Evolutionary conservation across 1,140 invertebrate species (phyloP).

Genomic region (Diprion similis): DNA sequence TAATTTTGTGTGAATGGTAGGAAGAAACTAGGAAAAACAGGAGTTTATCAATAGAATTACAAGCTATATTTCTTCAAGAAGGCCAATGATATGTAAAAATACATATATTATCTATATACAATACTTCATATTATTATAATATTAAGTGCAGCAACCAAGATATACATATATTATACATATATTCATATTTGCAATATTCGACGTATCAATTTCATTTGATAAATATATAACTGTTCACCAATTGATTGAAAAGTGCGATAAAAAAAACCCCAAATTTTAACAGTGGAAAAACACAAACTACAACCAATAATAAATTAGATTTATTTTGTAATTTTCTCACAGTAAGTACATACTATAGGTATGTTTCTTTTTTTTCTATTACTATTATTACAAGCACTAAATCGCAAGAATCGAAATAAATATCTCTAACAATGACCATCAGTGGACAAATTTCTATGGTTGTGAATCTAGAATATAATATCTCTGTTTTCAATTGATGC

Average conservation of each 20-base stretch:
- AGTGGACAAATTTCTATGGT: no score
- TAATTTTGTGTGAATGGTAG: not conserved
- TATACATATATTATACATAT: slow-evolving; percentile 60
- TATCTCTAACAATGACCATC: no score
- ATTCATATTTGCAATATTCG: slow-evolving; percentile 42
- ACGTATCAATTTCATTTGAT: no score
- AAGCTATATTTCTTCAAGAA: slow-evolving; percentile 56
- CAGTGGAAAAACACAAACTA: not conserved
- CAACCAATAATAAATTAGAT: not conserved
- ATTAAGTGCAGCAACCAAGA: slow-evolving; percentile 54
- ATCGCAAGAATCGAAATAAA: not conserved
- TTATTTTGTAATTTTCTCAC: not conserved
- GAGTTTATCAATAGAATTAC: slow-evolving; percentile 49
- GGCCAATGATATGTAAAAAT: slow-evolving; percentile 61
- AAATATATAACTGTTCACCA: not conserved
- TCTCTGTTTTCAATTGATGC: not conserved
- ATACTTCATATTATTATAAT: slow-evolving; percentile 55
- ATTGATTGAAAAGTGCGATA: not conserved
- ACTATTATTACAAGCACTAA: not conserved
- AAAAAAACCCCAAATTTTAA: not conserved
- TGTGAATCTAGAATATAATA: no score
- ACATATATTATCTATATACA: slow-evolving; percentile 61
- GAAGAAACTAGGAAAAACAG: not conserved
- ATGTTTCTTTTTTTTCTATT: not conserved
- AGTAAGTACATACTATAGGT: not conserved